Conservation (phyloP, 2,797 vertebrate species). For the Epinephelus coioides region DNA sequence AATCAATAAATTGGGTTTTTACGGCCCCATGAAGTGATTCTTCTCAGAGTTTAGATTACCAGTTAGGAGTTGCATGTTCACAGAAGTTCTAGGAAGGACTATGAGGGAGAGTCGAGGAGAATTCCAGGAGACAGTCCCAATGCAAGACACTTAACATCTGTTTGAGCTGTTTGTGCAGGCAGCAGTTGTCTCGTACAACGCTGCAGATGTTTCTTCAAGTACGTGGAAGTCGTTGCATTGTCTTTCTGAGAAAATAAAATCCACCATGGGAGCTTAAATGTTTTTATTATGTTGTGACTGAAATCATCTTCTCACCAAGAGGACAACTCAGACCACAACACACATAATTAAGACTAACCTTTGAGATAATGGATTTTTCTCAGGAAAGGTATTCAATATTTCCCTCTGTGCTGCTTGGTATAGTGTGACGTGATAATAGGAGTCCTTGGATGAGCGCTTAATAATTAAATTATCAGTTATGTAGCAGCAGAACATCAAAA, state of each 20-base stretch:
- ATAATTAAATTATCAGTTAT: slow-evolving; percentile 42
- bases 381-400: slow-evolving; percentile 44
- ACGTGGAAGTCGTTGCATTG: slow-evolving; percentile 28
- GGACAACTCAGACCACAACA: slow-evolving; percentile 21
- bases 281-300: slow-evolving; percentile 19
- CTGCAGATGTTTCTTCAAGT: slow-evolving; percentile 42
- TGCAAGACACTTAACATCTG: slow-evolving; percentile 66
- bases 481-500: slow-evolving; percentile 28
- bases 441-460: slow-evolving; percentile 10
- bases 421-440: slow-evolving; percentile 28
- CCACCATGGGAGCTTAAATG: neutral
- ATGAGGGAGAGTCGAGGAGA: slow-evolving; percentile 26
- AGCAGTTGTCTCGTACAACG: slow-evolving; percentile 43
- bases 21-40: slow-evolving; percentile 21
- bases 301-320: slow-evolving; percentile 23
- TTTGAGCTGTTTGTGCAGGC: slow-evolving; percentile 56
- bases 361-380: slow-evolving; percentile 70
- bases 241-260: neutral
- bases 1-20: slow-evolving; percentile 38
- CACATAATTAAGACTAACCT: slow-evolving; percentile 54
- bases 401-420: slow-evolving; percentile 31
- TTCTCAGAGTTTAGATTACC: slow-evolving; percentile 49
- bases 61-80: slow-evolving; percentile 38
- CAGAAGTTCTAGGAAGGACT: slow-evolving; percentile 40
- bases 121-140: slow-evolving; percentile 54